Percentiles rank a stretch among this genome's conserved stretches.
Evolutionary conservation across 2,113 vertebrate species (phyloP).

Genomic region (Sminthopsis crassicaudata): DNA sequence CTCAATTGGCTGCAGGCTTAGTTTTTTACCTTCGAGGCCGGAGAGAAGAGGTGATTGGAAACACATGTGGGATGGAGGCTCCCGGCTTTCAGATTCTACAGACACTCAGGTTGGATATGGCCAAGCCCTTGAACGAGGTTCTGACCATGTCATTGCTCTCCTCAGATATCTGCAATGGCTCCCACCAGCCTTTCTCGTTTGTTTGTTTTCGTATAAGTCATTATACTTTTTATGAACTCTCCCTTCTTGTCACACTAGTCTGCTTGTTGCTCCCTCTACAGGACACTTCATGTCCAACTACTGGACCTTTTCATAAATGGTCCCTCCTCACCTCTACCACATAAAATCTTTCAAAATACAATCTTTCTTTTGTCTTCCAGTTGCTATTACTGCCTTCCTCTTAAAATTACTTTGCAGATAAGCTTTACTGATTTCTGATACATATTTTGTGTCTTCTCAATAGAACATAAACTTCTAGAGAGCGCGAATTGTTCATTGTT

Average conservation of each 20-base stretch:
- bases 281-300: background rate
- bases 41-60: background rate
- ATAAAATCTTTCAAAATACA: background rate
- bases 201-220: background rate
- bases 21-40: background rate
- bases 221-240: background rate
- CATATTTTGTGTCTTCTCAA: background rate
- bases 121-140: too few species aligned
- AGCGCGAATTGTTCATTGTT: background rate
- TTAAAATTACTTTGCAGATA: background rate
- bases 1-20: background rate
- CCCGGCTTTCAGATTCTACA: background rate
- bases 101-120: background rate
- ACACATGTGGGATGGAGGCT: background rate
- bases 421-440: background rate
- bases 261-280: background rate
- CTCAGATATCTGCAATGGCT: background rate
- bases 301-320: background rate
- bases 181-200: background rate
- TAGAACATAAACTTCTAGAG: background rate
- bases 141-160: background rate
- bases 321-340: background rate
- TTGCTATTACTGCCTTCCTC: background rate
- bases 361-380: background rate
- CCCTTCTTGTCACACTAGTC: background rate